These are phyloP conservation scores for Neogobius melanostomus DNA, from an alignment of 2,113 vertebrate species.

Conservation along the genomic window DNA sequence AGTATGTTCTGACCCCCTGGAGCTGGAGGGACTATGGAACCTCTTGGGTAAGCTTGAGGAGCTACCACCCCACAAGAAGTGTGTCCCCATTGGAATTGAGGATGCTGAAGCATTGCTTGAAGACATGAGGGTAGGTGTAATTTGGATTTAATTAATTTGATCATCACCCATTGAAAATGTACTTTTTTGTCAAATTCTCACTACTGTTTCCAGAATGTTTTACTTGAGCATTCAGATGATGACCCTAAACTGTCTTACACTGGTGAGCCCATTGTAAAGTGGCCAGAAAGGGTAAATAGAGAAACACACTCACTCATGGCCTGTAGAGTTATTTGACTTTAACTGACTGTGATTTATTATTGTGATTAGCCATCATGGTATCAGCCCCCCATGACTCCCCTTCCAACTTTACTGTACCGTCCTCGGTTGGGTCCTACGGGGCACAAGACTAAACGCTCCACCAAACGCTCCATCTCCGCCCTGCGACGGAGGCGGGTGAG, in stretches of 20 bases:
- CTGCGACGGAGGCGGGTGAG: constrained; percentile 87
- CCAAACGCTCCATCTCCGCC: constrained; percentile 85
- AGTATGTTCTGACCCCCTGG: constrained; percentile 83
- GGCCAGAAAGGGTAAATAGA: constrained; percentile 90
- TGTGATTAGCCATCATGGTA: constrained; percentile 76
- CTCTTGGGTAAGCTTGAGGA: constrained; percentile 93
- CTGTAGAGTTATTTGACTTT: not conserved
- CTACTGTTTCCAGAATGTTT: constrained; percentile 74
- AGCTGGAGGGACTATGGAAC: constrained; percentile 91
- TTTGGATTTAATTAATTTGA: not conserved
- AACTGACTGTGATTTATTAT: not conserved
- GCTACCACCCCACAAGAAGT: constrained; percentile 91
- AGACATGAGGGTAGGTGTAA: constrained; percentile 83
- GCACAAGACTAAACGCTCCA: constrained; percentile 72
- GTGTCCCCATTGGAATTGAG: constrained; percentile 88
- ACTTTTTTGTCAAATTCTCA: not conserved
- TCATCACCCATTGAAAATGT: not conserved
- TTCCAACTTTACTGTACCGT: constrained; percentile 60
- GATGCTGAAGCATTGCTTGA: constrained; percentile 86
- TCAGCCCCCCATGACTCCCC: constrained; percentile 60
- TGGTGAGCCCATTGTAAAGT: constrained; percentile 93
- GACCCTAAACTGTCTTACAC: constrained; percentile 89
- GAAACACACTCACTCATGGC: not conserved
- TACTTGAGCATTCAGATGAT: constrained; percentile 84
- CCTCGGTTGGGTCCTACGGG: constrained; percentile 64